Evolutionary conservation across 2,797 vertebrate species (phyloP), one percentile per base, ranked within the genome.

Genomic region (Cryptoprocta ferox): DNA sequence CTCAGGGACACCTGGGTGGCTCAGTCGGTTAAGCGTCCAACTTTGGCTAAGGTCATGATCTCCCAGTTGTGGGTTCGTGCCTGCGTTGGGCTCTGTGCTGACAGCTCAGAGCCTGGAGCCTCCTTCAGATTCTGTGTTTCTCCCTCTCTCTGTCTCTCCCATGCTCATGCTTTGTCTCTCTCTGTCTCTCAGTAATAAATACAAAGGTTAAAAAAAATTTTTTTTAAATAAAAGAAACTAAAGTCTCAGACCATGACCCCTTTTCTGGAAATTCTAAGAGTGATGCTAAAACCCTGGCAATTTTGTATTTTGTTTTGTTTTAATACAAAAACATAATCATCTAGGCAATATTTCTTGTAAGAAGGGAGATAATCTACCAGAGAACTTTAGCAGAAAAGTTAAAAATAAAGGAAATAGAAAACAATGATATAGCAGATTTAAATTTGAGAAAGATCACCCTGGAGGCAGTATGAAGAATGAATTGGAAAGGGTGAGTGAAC

Each of bases 341-440:
- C 71, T 87, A 21, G 30, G 28, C 37, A 84, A 84, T 11, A n/a
- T 13, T 63, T 95, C 24, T 73, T 79, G 83, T 93, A 59, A 61
- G 61, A 92, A 53, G 21, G 30, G 10, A 50, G 63, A 79, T 26
- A 94, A 94, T 75, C n/a, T 71, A 73, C 68, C 4, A 56, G 24
- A 91, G 24, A 84, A 13, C 32, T 48, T 35, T 56, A 89, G 48
- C 18, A 89, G 42, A 87, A 87, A 81, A 82, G 35, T 82, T 82
- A 19, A 96, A 84, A 84, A 59, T n/a, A 66, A 84, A 92, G n/a
- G 19, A 73, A 89, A 26, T 24, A 80, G 45, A 37, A 91, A 84
- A 61, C 48, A 89, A 88, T 35, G 9, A 59, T 5, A 81, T 4
- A 35, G 28, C 28, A 35, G 28, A 92, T 56, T 39, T 79, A 45